These are phyloP conservation scores for Laticauda colubrina DNA, from an alignment of 2,113 vertebrate species.

Conservation along the genomic window DNA sequence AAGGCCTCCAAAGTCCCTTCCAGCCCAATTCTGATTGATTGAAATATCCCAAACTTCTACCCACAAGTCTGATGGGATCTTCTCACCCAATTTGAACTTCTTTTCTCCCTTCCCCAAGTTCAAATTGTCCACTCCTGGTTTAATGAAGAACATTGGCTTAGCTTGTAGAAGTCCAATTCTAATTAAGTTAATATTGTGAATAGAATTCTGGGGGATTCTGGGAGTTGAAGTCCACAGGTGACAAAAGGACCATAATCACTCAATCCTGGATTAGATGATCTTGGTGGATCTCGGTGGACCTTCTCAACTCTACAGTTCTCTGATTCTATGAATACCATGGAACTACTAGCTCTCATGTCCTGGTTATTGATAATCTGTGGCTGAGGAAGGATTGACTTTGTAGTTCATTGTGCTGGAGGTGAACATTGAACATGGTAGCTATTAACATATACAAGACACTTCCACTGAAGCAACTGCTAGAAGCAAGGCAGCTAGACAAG, in stretches of 20 bases:
- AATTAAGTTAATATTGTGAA: neutral
- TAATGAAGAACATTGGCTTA: neutral
- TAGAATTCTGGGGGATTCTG: neutral
- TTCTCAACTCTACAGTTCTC: neutral
- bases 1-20: no score
- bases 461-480: neutral
- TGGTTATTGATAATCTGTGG: neutral
- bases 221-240: neutral
- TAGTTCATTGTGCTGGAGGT: neutral
- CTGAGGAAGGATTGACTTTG: neutral
- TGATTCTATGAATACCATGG: neutral
- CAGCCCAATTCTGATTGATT: neutral
- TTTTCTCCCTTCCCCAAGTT: neutral
- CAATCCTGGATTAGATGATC: neutral
- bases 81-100: neutral
- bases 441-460: neutral
- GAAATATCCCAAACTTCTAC: neutral
- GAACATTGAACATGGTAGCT: neutral
- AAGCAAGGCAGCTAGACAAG: neutral
- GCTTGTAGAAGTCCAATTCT: neutral
- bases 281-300: neutral
- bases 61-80: neutral
- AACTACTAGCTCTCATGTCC: neutral
- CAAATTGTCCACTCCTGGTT: neutral
- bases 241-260: no score